Conservation (phyloP, 53 echinoderm and acorn worm species). For the Henricia sp. region DNA sequence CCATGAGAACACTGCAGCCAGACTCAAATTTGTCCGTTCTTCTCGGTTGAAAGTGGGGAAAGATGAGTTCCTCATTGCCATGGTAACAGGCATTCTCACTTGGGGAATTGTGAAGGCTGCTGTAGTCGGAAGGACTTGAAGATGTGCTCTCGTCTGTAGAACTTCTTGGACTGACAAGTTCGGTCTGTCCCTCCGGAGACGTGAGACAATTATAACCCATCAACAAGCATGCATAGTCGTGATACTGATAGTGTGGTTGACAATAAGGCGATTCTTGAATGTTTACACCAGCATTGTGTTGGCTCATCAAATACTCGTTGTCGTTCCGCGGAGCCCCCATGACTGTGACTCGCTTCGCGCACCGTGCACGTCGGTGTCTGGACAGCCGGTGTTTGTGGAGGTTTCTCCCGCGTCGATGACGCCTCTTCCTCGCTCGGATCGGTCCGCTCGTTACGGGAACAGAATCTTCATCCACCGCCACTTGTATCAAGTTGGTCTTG, state of each 20-base stretch:
- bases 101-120: constrained; percentile 37
- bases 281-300: constrained; percentile 31
- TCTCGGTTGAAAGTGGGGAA: background rate
- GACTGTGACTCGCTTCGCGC: background rate
- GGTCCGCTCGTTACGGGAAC: too few relatives aligned
- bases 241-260: background rate
- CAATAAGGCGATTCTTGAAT: constrained; percentile 5
- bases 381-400: constrained; percentile 50
- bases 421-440: constrained; percentile 41
- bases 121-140: constrained; percentile 36
- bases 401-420: constrained; percentile 40
- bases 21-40: background rate
- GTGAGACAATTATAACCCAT: background rate
- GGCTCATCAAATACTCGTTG: constrained; percentile 74
- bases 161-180: background rate
- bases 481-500: background rate
- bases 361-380: constrained; percentile 20
- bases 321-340: constrained; percentile 73
- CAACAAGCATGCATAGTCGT: background rate
- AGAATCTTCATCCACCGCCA: background rate
- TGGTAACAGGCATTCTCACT: background rate
- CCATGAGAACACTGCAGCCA: constrained; percentile 8
- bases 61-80: background rate
- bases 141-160: background rate
- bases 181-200: background rate